Base-by-base conservation (phyloP, 2,888 invertebrate genomes). In the Spodoptera picta region DNA sequence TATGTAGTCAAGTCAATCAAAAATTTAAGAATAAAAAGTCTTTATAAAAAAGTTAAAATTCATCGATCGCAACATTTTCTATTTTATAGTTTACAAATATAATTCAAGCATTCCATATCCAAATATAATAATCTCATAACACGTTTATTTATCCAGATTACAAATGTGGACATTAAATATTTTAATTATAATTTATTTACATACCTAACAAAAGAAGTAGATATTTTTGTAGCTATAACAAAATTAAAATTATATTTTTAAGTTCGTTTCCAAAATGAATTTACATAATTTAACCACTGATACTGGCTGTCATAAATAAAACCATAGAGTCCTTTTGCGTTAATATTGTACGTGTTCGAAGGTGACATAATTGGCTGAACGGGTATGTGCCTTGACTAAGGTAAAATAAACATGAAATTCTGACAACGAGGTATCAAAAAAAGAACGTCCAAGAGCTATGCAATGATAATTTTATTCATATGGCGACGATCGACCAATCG, bases 381-480 rank as follows among this genome's bases (percentile, higher is more conserved):
- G 9, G 10, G 4, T 6, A 6, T 27, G 4, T n/a, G 3, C 27
- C 23, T 36, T 36, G 36, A 2, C 27, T 36, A 56, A 45, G 0
- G 24, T 24, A 48, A 65, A 52, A 27, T 47, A 47, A 42, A 51
- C 3, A 3, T 24, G 6, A 9, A 7, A 3, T n/a, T 47, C 41
- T 53, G 48, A 49, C 44, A 43, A 49, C 14, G 1, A n/a, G 41
- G 49, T 46, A 5, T 27, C 31, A 23, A 55, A 50, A 19, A 73
- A 67, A 51, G 0, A 23, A 6, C 60, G 7, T 43, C 55, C 46
- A 60, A 57, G 19, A 53, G 23, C n/a, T n/a, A 51, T 57, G 41
- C 55, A 47, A 36, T 43, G 48, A 45, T 60, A 36, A 61, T 57
- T 42, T 73, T 73, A 57, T 74, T 60, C 53, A 67, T 50, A 42